A percentile compares a stretch with the other conserved stretches of the same genome.
Evolutionary conservation across 1,140 invertebrate genomes (phyloP).

Genomic region (Calosoma granatense): DNA sequence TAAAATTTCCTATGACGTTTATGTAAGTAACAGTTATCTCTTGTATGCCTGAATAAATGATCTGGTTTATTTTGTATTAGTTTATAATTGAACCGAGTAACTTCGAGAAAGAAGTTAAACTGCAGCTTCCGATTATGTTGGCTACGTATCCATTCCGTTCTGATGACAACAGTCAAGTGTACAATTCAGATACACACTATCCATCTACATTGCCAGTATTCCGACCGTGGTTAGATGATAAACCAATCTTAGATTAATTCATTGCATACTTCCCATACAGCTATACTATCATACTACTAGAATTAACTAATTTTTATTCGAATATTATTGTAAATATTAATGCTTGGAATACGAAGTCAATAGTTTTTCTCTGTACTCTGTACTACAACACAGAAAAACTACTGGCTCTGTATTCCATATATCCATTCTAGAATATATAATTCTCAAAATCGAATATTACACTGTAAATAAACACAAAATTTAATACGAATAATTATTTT

Average conservation of each 20-base stretch:
- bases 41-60: slow-evolving; percentile 79
- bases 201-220: slow-evolving; percentile 87
- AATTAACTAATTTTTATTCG: too few relatives aligned
- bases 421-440: too few relatives aligned
- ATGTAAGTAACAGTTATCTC: slow-evolving; percentile 57
- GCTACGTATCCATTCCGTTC: slow-evolving; percentile 83
- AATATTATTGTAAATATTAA: too few relatives aligned
- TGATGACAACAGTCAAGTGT: slow-evolving; percentile 46
- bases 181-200: slow-evolving; percentile 74
- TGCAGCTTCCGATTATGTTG: slow-evolving; percentile 85
- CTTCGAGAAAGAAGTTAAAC: slow-evolving; percentile 82
- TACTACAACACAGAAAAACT: too few relatives aligned
- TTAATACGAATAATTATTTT: too few relatives aligned
- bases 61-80: slow-evolving; percentile 48
- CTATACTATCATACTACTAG: too few relatives aligned
- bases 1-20: slow-evolving; percentile 88
- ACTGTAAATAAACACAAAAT: too few relatives aligned
- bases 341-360: too few relatives aligned
- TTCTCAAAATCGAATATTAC: too few relatives aligned
- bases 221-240: slow-evolving; percentile 77
- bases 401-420: too few relatives aligned
- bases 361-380: too few relatives aligned
- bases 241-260: slow-evolving; percentile 35
- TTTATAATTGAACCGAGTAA: slow-evolving; percentile 86
- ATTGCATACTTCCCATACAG: too few relatives aligned